Percentiles rank a stretch among this genome's conserved stretches.
These are phyloP conservation scores for Latrodectus geometricus DNA, from an alignment of 1,140 invertebrate species.

Conservation along the genomic window DNA sequence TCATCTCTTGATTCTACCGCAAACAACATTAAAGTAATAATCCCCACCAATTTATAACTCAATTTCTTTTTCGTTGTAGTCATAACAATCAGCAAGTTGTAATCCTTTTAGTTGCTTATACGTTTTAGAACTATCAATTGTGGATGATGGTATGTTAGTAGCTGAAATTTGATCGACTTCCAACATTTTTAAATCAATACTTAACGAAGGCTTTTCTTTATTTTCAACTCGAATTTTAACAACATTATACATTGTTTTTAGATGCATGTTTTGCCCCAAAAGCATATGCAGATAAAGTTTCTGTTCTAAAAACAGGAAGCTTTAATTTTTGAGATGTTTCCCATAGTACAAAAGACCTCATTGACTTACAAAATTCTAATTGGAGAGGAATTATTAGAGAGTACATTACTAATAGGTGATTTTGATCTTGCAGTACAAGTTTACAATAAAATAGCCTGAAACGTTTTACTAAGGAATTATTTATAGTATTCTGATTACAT, in stretches of 20 bases:
- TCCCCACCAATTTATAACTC: neutral
- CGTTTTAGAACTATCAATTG: too few relatives aligned
- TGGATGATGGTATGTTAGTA: too few relatives aligned
- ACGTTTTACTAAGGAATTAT: neutral
- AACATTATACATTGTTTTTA: neutral
- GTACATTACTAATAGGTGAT: neutral
- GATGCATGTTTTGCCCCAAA: neutral
- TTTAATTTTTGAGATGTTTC: conserved; percentile 1
- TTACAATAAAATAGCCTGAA: neutral
- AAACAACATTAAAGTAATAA: too few relatives aligned
- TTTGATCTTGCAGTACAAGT: too few relatives aligned
- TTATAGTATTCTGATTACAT: neutral
- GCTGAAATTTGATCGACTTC: neutral
- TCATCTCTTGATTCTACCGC: too few relatives aligned
- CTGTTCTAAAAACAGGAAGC: neutral
- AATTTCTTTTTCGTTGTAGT: too few relatives aligned
- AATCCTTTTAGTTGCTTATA: too few relatives aligned
- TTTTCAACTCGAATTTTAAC: neutral
- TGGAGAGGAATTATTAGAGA: neutral
- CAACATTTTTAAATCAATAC: neutral
- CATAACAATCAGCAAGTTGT: too few relatives aligned
- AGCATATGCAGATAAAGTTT: conserved; percentile 12
- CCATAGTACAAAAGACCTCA: neutral
- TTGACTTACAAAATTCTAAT: neutral
- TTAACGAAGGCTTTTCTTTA: neutral